These are phyloP conservation scores for Resseliella maxima DNA, from an alignment of 2,888 invertebrate species.

Conservation along the genomic window DNA sequence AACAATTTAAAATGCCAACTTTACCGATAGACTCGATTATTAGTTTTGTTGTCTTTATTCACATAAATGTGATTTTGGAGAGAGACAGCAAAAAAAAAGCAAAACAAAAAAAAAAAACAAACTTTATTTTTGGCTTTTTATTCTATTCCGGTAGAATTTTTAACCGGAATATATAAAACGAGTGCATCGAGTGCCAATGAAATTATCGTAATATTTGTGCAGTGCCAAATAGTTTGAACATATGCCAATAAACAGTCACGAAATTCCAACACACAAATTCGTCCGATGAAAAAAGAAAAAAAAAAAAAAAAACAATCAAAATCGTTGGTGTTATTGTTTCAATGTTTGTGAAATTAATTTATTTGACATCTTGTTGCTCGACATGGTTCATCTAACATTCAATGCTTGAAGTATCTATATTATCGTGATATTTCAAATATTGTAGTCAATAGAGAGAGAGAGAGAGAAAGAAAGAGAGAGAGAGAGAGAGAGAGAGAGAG, in stretches of 20 bases:
- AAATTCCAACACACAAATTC: background rate
- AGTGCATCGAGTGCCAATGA: background rate
- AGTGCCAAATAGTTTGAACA: background rate
- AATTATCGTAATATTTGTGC: background rate
- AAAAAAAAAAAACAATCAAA: slow-evolving; percentile 28
- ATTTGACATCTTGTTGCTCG: slow-evolving; percentile 53
- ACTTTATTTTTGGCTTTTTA: background rate
- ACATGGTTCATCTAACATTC: slow-evolving; percentile 33
- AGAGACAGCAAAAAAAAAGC: too few species aligned
- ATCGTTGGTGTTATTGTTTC: background rate
- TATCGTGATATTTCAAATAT: background rate
- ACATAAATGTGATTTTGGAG: background rate
- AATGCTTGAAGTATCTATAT: background rate
- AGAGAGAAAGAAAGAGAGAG: too few species aligned
- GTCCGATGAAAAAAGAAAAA: too few species aligned
- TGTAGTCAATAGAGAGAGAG: too few species aligned
- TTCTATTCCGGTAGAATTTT: too few species aligned
- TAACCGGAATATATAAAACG: background rate
- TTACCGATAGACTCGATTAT: background rate
- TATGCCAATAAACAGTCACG: slow-evolving; percentile 14
- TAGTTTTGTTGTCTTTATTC: background rate
- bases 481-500: too few species aligned
- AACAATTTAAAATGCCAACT: background rate
- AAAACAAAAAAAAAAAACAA: too few species aligned
- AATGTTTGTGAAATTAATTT: slow-evolving; percentile 26